Evolutionary conservation across 2,113 vertebrate species (phyloP).

Genomic region (Nestor notabilis): DNA sequence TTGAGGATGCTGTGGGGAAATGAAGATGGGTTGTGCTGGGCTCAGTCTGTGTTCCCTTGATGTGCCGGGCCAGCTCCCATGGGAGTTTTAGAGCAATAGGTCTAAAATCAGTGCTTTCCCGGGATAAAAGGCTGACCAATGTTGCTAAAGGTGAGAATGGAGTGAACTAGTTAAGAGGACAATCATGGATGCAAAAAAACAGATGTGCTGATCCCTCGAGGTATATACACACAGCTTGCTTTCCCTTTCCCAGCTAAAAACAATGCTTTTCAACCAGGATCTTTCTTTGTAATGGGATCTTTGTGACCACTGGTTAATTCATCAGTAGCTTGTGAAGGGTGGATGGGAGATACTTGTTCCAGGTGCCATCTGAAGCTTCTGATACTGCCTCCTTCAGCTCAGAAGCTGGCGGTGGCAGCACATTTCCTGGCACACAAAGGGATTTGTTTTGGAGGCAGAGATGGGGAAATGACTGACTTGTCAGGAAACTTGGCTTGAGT

Average conservation of each 20-base stretch:
- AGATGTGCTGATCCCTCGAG: not conserved
- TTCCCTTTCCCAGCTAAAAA: not conserved
- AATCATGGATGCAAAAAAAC: not conserved
- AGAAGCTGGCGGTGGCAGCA: not conserved
- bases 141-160: not conserved
- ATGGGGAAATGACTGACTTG: not conserved
- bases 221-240: not conserved
- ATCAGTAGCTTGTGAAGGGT: not conserved
- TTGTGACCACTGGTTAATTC: not conserved
- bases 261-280: not conserved
- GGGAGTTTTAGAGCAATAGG: not conserved
- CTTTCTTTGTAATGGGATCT: not conserved
- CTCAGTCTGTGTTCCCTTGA: not conserved
- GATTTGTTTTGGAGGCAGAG: not conserved
- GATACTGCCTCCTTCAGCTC: not conserved
- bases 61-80: not conserved
- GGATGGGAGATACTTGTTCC: not conserved
- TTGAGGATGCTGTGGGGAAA: not conserved
- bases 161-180: not conserved
- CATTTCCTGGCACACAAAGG: not conserved
- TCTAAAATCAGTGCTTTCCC: not conserved
- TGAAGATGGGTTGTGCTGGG: not conserved
- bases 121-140: not conserved
- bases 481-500: not conserved
- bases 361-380: not conserved